Evolutionary conservation across 2,797 vertebrate species (phyloP).

Genomic region (Petrocephalus schoutedeni): DNA sequence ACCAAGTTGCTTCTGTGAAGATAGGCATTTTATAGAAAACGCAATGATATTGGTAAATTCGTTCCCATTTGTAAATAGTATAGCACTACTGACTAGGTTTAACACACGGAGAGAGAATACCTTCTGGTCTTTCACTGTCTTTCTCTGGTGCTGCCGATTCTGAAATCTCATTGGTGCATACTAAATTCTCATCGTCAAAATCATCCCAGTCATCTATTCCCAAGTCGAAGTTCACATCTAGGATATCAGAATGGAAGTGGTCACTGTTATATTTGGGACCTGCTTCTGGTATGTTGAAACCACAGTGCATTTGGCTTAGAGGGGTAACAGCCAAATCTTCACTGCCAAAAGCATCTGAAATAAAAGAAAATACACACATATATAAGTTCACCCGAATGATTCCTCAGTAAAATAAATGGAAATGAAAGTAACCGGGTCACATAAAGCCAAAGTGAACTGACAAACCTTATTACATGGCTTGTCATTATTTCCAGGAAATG

Average conservation of each 20-base stretch:
- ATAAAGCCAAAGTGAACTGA: not conserved
- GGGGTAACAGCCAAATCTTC: conserved; percentile 34
- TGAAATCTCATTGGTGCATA: conserved; percentile 56
- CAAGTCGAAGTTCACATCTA: conserved; percentile 73
- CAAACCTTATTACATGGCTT: not conserved
- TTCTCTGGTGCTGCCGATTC: conserved; percentile 29
- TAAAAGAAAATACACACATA: conserved; percentile 14
- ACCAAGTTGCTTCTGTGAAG: not conserved
- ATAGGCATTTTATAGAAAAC: not conserved
- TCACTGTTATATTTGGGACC: conserved; percentile 44
- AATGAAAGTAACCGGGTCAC: not conserved
- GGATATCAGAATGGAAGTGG: conserved; percentile 50
- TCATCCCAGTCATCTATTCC: conserved; percentile 80
- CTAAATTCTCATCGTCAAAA: conserved; percentile 77
- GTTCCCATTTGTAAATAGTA: not conserved
- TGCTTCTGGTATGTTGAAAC: conserved; percentile 38
- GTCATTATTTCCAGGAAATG: not conserved
- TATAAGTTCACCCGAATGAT: not conserved
- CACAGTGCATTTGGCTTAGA: conserved; percentile 33
- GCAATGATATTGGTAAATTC: not conserved
- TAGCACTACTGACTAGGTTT: not conserved
- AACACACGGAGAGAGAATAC: conserved; percentile 4
- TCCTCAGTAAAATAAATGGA: not conserved
- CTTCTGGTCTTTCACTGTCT: conserved; percentile 29
- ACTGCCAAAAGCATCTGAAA: conserved; percentile 45